phyloP scores from a whole-genome alignment of 1,140 invertebrate species.

The Ostrea edulis region DNA sequence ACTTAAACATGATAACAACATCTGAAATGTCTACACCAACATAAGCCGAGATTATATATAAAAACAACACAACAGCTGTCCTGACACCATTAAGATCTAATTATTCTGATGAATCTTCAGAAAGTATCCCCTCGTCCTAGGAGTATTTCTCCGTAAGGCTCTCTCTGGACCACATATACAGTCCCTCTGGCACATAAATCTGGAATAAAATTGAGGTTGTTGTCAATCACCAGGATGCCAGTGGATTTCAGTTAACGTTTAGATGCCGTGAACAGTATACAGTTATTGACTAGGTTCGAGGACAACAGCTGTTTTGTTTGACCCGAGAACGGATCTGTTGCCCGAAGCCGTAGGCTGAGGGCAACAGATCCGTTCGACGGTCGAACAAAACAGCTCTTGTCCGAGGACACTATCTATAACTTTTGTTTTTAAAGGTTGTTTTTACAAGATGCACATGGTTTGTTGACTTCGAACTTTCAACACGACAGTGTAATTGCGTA shows the following conservation, averaged over 20 bases:
- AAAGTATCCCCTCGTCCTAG: not conserved
- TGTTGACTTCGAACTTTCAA: no score
- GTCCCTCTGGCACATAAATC: slow-evolving; percentile 18
- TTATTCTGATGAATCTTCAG: not conserved
- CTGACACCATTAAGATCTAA: not conserved
- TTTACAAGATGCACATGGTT: no score
- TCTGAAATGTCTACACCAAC: not conserved
- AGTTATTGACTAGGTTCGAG: no score
- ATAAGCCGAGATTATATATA: not conserved
- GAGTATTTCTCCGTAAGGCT: not conserved
- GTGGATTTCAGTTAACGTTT: not conserved
- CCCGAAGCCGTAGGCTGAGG: no score
- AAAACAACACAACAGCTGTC: not conserved
- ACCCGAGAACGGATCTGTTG: no score
- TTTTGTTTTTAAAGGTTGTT: no score
- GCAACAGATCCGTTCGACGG: no score
- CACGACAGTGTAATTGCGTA: no score
- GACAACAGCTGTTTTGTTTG: no score
- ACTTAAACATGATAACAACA: not conserved
- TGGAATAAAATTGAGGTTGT: not conserved
- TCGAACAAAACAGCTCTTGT: no score
- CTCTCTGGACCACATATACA: slow-evolving; percentile 1
- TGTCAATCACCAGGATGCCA: no score
- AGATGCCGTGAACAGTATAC: not conserved
- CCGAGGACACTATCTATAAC: no score